phyloP scores from a whole-genome alignment of 2,797 vertebrate genomes.

The Chaunax sp. region DNA sequence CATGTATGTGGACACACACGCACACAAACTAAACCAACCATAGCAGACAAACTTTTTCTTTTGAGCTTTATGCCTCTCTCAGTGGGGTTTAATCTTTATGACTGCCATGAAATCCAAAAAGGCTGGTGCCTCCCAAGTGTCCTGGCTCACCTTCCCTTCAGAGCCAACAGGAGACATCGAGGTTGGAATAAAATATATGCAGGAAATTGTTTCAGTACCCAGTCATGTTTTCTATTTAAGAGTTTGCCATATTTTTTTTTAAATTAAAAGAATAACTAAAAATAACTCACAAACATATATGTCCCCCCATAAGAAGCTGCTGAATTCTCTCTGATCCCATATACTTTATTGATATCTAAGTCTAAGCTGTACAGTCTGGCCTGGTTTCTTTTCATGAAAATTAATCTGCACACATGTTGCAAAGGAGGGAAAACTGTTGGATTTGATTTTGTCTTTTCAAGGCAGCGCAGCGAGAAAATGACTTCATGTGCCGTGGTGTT shows the following conservation, averaged over 20 bases:
- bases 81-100: slow-evolving; percentile 45
- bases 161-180: slow-evolving; percentile 9
- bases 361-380: neutral
- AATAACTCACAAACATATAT: too few species aligned
- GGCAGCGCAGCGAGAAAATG: slow-evolving; percentile 14
- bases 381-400: slow-evolving; percentile 9
- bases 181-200: slow-evolving; percentile 7
- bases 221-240: too few species aligned
- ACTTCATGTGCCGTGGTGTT: slow-evolving; percentile 38
- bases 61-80: slow-evolving; percentile 36
- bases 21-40: slow-evolving; percentile 34
- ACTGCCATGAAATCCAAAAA: slow-evolving; percentile 40
- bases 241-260: too few species aligned
- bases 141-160: slow-evolving; percentile 4
- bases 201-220: slow-evolving; percentile 15
- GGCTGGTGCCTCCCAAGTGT: slow-evolving; percentile 41
- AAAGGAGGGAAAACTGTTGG: slow-evolving; percentile 6
- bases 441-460: slow-evolving; percentile 27
- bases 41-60: slow-evolving; percentile 30
- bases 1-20: slow-evolving; percentile 5
- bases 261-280: too few species aligned
- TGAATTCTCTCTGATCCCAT: too few species aligned
- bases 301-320: too few species aligned
- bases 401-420: neutral
- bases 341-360: too few species aligned